Conservation (phyloP, 2,113 vertebrate species). For the Micronycteris hirsuta region DNA sequence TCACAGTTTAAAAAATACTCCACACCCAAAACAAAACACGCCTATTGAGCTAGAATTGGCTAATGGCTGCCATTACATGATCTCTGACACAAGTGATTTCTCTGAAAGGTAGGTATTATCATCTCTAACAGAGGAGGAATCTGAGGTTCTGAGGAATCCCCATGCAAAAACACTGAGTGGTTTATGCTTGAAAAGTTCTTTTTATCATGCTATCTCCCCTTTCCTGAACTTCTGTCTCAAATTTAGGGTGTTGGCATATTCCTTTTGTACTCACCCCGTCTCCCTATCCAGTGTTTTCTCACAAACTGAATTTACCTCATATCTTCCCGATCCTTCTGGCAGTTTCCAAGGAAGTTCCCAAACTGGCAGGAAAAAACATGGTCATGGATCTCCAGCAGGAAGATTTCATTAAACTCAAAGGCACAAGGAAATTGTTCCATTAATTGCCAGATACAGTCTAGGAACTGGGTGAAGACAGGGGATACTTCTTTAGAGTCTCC, state of each 20-base stretch:
- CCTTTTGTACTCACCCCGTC: not conserved
- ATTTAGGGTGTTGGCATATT: not conserved
- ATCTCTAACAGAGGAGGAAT: not conserved
- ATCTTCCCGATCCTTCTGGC: constrained; percentile 83
- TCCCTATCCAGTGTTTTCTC: not conserved
- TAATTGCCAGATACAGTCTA: constrained; percentile 88
- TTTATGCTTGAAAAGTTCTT: not conserved
- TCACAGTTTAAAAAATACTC: constrained; percentile 13
- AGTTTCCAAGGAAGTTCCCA: constrained; percentile 90
- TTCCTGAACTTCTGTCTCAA: not conserved
- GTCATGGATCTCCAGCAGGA: constrained; percentile 85
- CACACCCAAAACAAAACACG: not conserved
- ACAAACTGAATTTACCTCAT: constrained; percentile 79
- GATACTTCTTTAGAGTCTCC: constrained; percentile 86
- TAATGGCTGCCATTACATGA: not conserved
- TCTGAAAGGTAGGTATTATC: not conserved
- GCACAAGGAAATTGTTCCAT: constrained; percentile 86
- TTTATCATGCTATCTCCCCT: not conserved
- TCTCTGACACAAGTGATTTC: not conserved
- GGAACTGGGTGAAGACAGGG: constrained; percentile 88
- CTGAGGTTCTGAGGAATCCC: not conserved
- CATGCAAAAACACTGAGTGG: not conserved
- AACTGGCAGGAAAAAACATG: constrained; percentile 88
- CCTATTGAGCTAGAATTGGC: not conserved
- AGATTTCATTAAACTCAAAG: constrained; percentile 85